phyloP scores from a whole-genome alignment of 2,797 vertebrate species.

The Lemur catta region DNA sequence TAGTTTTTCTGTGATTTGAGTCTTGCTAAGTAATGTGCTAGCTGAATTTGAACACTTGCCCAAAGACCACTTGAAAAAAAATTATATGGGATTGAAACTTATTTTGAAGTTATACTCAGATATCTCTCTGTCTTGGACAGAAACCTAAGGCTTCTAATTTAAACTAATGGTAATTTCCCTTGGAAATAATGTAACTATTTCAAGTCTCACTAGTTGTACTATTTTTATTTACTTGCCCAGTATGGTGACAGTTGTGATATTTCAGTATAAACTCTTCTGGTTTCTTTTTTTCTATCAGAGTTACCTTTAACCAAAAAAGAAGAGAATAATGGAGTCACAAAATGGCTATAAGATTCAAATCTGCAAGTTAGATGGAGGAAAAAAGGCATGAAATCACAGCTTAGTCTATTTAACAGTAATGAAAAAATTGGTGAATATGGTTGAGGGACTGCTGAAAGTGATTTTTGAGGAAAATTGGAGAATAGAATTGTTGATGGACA shows the following conservation, averaged over 20 bases:
- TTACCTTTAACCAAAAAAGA: not conserved
- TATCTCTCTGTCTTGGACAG: conserved; percentile 14
- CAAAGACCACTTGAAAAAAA: conserved; percentile 42
- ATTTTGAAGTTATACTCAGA: conserved; percentile 5
- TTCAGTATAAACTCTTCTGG: not conserved
- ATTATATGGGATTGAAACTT: not conserved
- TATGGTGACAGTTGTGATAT: not conserved
- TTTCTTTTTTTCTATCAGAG: not conserved
- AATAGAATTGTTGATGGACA: not conserved
- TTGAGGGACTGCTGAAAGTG: not conserved
- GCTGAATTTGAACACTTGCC: conserved; percentile 50
- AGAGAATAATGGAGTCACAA: not conserved
- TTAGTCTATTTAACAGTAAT: not conserved
- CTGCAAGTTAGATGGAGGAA: not conserved
- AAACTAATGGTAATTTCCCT: not conserved
- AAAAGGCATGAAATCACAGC: not conserved
- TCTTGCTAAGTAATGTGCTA: not conserved
- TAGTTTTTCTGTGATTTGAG: not conserved
- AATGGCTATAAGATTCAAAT: not conserved
- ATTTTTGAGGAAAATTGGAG: not conserved
- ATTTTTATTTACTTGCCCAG: conserved; percentile 20
- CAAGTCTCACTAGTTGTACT: conserved; percentile 9
- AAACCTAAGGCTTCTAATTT: conserved; percentile 26
- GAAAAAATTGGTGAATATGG: not conserved
- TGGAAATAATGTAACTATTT: conserved; percentile 38